A percentile compares a stretch with the other conserved stretches of the same genome.
These are phyloP conservation scores for Catharus minimus DNA, from an alignment of 2,113 vertebrate species.

Conservation along the genomic window DNA sequence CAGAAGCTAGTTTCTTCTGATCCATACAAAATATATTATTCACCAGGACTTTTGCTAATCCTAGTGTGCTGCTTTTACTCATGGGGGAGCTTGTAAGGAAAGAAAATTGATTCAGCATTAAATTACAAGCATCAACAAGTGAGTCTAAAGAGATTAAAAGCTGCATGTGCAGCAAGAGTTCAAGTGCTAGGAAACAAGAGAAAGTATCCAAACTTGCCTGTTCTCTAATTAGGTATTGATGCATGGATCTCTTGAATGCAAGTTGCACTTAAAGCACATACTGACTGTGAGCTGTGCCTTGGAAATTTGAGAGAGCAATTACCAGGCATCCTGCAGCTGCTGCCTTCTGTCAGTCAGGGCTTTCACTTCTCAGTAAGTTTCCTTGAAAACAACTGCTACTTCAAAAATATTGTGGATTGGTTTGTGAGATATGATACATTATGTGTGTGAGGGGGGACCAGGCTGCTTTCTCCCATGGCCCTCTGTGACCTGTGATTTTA, in stretches of 20 bases:
- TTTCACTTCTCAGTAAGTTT: not conserved
- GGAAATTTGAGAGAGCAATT: conserved; percentile 5
- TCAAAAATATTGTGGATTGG: not conserved
- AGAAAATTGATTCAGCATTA: not conserved
- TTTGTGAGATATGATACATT: not conserved
- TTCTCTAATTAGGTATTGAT: not conserved
- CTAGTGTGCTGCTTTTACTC: not conserved
- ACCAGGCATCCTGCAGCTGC: not conserved
- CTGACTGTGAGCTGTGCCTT: not conserved
- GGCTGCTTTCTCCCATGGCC: not conserved
- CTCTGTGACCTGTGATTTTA: not conserved
- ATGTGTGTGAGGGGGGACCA: not conserved
- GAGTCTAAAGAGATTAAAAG: not conserved
- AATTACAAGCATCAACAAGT: not conserved
- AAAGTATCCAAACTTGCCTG: not conserved
- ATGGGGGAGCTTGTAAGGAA: not conserved
- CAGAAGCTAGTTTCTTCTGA: not conserved
- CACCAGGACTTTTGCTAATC: not conserved
- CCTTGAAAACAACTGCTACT: not conserved
- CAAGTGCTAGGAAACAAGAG: not conserved
- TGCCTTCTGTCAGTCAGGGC: not conserved
- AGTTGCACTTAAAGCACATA: not conserved
- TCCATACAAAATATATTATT: not conserved
- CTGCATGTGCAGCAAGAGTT: not conserved
- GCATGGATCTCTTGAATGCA: not conserved